Percentiles rank a stretch among this genome's conserved stretches.
Conservation (phyloP, 2,113 vertebrate species). For the Helogale parvula region DNA sequence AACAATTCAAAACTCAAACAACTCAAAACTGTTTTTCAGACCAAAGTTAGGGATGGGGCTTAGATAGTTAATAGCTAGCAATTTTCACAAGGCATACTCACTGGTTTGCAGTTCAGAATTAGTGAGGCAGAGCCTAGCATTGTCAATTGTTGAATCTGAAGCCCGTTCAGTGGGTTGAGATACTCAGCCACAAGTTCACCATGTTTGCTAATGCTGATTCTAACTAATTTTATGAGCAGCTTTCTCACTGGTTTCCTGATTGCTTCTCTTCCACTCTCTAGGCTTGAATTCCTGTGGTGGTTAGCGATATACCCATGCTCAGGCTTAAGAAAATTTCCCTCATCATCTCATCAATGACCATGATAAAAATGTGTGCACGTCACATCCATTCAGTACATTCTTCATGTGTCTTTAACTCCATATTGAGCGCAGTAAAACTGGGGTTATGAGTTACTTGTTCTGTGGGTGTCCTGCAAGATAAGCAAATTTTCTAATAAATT, state of each 20-base stretch:
- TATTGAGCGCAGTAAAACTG: not conserved
- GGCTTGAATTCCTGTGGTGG: not conserved
- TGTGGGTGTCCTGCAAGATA: too few relatives aligned
- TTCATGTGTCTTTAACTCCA: not conserved
- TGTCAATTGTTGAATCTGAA: not conserved
- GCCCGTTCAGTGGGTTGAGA: not conserved
- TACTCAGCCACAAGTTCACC: not conserved
- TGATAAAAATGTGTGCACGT: not conserved
- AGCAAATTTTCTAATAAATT: too few relatives aligned
- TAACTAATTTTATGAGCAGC: not conserved
- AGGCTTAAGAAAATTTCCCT: not conserved
- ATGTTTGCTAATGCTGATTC: not conserved
- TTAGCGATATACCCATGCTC: not conserved
- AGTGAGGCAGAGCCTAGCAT: not conserved
- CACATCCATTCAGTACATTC: not conserved
- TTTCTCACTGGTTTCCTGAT: not conserved
- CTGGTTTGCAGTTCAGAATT: not conserved
- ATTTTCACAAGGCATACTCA: not conserved
- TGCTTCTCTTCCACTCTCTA: not conserved
- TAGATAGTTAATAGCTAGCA: not conserved
- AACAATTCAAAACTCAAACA: not conserved
- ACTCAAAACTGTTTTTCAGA: not conserved
- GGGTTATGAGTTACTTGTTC: too few relatives aligned
- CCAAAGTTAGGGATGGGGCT: not conserved
- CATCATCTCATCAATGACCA: not conserved